Percentiles rank a stretch among this genome's conserved stretches.
Evolutionary conservation across 2,113 vertebrate genomes (phyloP).

Genomic region (Pedetes capensis): DNA sequence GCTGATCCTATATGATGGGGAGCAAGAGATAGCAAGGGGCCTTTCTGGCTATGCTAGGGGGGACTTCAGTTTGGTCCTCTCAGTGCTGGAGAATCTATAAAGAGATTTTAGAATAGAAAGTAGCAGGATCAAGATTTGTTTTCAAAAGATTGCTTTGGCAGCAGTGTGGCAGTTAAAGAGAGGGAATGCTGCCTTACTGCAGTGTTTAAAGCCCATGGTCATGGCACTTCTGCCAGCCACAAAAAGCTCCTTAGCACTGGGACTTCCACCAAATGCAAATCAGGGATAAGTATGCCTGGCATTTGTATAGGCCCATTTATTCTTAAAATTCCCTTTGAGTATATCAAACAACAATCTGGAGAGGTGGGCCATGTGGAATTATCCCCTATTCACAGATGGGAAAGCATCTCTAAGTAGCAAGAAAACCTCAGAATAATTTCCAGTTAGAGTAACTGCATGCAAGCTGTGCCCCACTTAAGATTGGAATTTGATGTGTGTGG

Average conservation of each 20-base stretch:
- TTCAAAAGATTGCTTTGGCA: not conserved
- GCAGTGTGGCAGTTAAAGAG: not conserved
- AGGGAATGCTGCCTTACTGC: not conserved
- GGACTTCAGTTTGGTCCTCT: not conserved
- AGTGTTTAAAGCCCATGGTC: not conserved
- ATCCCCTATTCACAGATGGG: not conserved
- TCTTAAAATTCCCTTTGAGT: not conserved
- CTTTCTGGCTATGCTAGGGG: not conserved
- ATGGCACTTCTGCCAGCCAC: not conserved
- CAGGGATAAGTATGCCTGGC: not conserved
- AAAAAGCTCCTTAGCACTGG: not conserved
- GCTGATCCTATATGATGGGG: accelerated
- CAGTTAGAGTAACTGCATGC: not conserved
- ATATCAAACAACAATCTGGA: not conserved
- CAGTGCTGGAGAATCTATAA: not conserved
- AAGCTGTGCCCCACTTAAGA: not conserved
- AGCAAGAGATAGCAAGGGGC: not conserved
- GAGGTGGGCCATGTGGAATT: not conserved
- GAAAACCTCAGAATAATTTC: not conserved
- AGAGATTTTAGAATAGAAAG: not conserved
- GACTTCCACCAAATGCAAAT: not conserved
- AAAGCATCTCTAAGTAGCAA: not conserved
- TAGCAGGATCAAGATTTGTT: not conserved
- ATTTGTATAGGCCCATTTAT: not conserved
- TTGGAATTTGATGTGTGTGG: slow-evolving; percentile 3